Percentiles rank a stretch among this genome's conserved stretches.
phyloP scores from a whole-genome alignment of 2,797 vertebrate genomes.

The Notoglanidium macrostoma region DNA sequence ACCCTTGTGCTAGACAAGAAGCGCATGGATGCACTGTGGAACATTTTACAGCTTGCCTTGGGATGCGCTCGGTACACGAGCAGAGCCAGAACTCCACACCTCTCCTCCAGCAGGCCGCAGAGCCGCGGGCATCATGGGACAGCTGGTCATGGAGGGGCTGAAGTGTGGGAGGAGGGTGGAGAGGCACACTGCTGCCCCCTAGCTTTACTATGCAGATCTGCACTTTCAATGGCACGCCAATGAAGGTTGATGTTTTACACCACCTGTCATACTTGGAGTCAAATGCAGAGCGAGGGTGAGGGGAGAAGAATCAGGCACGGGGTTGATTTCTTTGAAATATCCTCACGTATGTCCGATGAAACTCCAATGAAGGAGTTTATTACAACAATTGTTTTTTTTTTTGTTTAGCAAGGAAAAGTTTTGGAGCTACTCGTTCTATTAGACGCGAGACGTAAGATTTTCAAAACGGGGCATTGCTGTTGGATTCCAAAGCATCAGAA shows the following conservation, averaged over 20 bases:
- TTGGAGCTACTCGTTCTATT: neutral
- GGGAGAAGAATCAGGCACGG: neutral
- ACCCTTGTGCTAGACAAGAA: slow-evolving; percentile 37
- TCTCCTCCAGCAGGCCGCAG: slow-evolving; percentile 78
- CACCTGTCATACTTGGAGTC: slow-evolving; percentile 3
- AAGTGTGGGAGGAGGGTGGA: slow-evolving; percentile 56
- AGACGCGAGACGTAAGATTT: neutral
- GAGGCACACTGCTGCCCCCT: slow-evolving; percentile 56
- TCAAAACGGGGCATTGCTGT: neutral
- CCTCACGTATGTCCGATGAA: neutral
- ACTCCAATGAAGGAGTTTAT: neutral
- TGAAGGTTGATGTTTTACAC: slow-evolving; percentile 6
- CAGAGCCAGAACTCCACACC: slow-evolving; percentile 75
- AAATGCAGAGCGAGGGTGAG: neutral
- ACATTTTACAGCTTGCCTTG: slow-evolving; percentile 57
- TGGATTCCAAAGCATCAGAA: neutral
- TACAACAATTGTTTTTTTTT: neutral
- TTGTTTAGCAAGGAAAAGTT: neutral
- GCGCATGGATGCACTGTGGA: slow-evolving; percentile 48
- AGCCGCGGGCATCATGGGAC: slow-evolving; percentile 73
- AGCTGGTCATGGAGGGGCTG: slow-evolving; percentile 73
- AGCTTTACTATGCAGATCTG: slow-evolving; percentile 25
- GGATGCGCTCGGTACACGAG: slow-evolving; percentile 43
- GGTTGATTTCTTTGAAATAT: neutral
- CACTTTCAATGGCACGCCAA: slow-evolving; percentile 14